Evolutionary conservation across 2,888 invertebrate genomes (phyloP).

Genomic region (Chydorus sphaericus): DNA sequence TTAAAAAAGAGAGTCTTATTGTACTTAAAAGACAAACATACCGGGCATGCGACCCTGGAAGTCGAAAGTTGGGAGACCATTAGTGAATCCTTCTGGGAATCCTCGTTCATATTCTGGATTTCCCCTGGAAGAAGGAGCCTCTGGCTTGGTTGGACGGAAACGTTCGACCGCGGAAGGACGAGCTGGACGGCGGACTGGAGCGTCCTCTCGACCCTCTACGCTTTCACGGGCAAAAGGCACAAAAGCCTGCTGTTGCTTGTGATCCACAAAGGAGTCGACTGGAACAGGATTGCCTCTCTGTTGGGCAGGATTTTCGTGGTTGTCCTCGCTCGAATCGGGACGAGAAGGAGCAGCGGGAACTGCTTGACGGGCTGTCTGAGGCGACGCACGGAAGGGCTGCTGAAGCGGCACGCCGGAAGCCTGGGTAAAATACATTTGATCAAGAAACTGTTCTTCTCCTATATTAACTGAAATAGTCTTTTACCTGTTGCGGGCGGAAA

Average conservation of each 20-base stretch:
- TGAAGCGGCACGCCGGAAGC: not conserved
- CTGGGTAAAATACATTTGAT: too few relatives aligned
- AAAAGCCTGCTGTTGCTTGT: not conserved
- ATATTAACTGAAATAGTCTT: too few relatives aligned
- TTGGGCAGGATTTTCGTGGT: not conserved
- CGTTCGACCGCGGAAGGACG: not conserved
- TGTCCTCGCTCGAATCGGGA: not conserved
- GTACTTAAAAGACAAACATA: too few relatives aligned
- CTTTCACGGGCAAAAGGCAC: not conserved
- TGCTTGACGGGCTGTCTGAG: not conserved
- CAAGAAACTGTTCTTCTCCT: too few relatives aligned
- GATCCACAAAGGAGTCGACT: not conserved
- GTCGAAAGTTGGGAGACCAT: constrained; percentile 20
- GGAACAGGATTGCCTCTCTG: not conserved
- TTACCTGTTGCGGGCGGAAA: not conserved
- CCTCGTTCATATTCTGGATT: constrained; percentile 17
- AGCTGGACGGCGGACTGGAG: not conserved
- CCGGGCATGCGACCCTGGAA: constrained; percentile 18
- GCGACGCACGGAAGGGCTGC: not conserved
- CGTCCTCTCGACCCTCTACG: not conserved
- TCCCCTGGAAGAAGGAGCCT: not conserved
- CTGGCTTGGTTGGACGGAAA: not conserved
- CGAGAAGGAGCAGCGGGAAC: not conserved
- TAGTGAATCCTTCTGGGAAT: constrained; percentile 19
- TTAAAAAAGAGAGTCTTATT: too few relatives aligned